A percentile compares a stretch with the other conserved stretches of the same genome.
These are phyloP conservation scores for Herpetotheres cachinnans DNA, from an alignment of 2,113 vertebrate species.

Conservation along the genomic window DNA sequence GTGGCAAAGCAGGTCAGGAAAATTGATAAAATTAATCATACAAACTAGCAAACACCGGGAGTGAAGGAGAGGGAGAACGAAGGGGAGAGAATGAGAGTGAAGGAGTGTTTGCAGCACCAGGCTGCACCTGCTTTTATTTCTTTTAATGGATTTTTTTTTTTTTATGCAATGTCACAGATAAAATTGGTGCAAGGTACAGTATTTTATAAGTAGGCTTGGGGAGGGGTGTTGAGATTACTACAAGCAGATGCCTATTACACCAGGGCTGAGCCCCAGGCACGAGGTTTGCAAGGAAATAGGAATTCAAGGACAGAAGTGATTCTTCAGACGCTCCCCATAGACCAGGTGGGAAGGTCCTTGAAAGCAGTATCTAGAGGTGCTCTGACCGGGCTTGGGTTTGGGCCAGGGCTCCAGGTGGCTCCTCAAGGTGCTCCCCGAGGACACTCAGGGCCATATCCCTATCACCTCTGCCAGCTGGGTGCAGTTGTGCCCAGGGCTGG, in stretches of 20 bases:
- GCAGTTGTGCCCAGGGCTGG: not conserved
- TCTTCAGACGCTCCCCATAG: not conserved
- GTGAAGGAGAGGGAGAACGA: slow-evolving; percentile 62
- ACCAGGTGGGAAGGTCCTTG: not conserved
- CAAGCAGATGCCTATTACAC: not conserved
- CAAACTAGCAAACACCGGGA: slow-evolving; percentile 78
- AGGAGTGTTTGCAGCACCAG: slow-evolving; percentile 62
- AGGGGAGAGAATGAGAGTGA: slow-evolving; percentile 68
- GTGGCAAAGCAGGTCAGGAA: slow-evolving; percentile 81
- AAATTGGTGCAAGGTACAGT: slow-evolving; percentile 44
- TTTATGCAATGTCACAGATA: slow-evolving; percentile 60
- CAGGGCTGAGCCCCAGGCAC: slow-evolving; percentile 6
- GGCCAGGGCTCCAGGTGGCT: not conserved
- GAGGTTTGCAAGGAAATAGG: slow-evolving; percentile 7
- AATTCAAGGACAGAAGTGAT: slow-evolving; percentile 50
- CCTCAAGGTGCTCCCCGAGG: not conserved
- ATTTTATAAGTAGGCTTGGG: slow-evolving; percentile 59
- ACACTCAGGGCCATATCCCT: not conserved
- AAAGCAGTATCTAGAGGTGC: not conserved
- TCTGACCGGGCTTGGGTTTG: not conserved
- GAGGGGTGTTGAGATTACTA: slow-evolving; percentile 18
- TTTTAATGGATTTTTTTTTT: slow-evolving; percentile 71
- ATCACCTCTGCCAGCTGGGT: not conserved
- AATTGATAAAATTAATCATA: slow-evolving; percentile 84
- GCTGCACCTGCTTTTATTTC: slow-evolving; percentile 74